A percentile compares a stretch with the other conserved stretches of the same genome.
Evolutionary conservation across 30 jellyfish, hydroid and myxozoan species (phyloP).

Genomic region (Rhopilema esculentum): DNA sequence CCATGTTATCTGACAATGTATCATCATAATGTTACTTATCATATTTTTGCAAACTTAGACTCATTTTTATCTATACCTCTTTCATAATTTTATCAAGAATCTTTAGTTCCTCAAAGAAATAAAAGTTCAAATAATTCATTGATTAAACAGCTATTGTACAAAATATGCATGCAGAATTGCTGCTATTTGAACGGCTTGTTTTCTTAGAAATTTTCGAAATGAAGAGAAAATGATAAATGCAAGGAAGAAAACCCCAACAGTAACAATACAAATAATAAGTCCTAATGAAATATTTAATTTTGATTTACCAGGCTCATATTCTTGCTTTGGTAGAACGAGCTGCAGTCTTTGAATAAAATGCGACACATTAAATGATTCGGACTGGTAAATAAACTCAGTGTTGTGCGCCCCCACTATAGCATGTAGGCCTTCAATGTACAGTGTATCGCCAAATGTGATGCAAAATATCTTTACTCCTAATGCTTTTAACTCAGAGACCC

Average conservation of each 20-base stretch:
- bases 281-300: neutral
- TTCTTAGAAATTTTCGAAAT: neutral
- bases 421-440: slow-evolving; percentile 33
- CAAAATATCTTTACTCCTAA: slow-evolving; percentile 34
- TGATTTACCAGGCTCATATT: slow-evolving; percentile 1
- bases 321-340: neutral
- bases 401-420: slow-evolving; percentile 29
- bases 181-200: neutral
- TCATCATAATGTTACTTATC: no score
- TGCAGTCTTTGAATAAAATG: neutral
- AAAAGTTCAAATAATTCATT: neutral
- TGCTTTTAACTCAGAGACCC: slow-evolving; percentile 25
- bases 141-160: neutral
- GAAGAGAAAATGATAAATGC: neutral
- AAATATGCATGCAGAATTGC: neutral
- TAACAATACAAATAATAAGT: neutral
- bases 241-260: neutral
- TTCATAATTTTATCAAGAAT: no score
- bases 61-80: no score
- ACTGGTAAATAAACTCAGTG: slow-evolving; percentile 2
- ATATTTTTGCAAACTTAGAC: no score
- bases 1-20: no score
- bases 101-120: neutral
- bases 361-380: neutral
- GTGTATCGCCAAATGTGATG: slow-evolving; percentile 10